Evolutionary conservation across 2,888 invertebrate genomes (phyloP).

Genomic region (Cryptus viduatorius): DNA sequence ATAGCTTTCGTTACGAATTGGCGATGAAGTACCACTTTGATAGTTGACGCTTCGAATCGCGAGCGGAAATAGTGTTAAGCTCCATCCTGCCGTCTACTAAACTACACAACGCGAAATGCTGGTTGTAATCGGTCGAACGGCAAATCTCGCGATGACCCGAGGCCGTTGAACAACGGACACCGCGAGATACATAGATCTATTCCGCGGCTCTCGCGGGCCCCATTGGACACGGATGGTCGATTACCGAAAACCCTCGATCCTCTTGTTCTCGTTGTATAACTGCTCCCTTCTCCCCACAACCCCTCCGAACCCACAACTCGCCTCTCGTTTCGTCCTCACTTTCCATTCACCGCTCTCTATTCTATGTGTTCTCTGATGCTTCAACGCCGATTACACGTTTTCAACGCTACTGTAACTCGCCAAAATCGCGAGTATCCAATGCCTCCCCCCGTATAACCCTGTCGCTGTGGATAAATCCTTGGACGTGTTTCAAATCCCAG

Average conservation of each 20-base stretch:
- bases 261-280: constrained; percentile 63
- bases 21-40: constrained; percentile 28
- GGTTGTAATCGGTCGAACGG: constrained; percentile 49
- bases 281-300: constrained; percentile 32
- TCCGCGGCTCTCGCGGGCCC: constrained; percentile 51
- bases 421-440: constrained; percentile 10
- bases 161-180: constrained; percentile 4
- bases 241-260: constrained; percentile 68
- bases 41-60: constrained; percentile 21
- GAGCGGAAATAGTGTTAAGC: constrained; percentile 24
- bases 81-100: constrained; percentile 1
- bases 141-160: constrained; percentile 56
- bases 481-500: constrained; percentile 21
- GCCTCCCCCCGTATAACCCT: not conserved
- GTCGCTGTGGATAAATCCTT: constrained; percentile 47
- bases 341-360: constrained; percentile 48
- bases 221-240: constrained; percentile 64
- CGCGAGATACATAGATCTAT: constrained; percentile 66
- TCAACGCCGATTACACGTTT: constrained; percentile 62
- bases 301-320: constrained; percentile 8
- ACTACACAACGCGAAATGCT: constrained; percentile 41
- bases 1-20: constrained; percentile 22
- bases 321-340: constrained; percentile 41
- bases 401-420: constrained; percentile 23
- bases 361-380: constrained; percentile 61